phyloP scores from a whole-genome alignment of 2,888 invertebrate species.

The Philonicus albiceps region DNA sequence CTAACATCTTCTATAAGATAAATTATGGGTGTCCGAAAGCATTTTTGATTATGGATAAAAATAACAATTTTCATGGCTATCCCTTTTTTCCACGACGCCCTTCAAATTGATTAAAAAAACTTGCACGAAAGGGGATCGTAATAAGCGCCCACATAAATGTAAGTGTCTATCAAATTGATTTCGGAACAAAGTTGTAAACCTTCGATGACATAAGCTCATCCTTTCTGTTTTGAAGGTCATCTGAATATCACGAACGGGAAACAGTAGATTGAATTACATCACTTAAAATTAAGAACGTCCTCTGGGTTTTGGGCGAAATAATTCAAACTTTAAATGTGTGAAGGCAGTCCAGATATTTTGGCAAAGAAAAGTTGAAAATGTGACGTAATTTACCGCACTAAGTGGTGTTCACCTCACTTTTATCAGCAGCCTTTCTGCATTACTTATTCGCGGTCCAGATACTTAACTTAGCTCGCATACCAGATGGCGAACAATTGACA shows the following conservation, averaged over 20 bases:
- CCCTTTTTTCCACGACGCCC: no score
- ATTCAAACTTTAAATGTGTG: neutral
- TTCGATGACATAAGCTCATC: neutral
- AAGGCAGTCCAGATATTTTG: neutral
- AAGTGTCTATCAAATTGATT: neutral
- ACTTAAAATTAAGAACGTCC: neutral
- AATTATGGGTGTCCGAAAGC: neutral
- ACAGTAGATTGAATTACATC: neutral
- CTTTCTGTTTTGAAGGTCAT: neutral
- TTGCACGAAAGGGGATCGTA: neutral
- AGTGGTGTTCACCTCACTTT: neutral
- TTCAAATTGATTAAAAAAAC: neutral
- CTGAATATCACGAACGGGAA: neutral
- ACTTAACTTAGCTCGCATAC: neutral
- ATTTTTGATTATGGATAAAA: neutral
- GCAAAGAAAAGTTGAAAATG: neutral
- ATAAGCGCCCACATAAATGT: neutral
- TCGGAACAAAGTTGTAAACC: neutral
- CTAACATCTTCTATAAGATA: neutral
- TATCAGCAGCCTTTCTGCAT: neutral
- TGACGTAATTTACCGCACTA: neutral
- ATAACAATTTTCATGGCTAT: neutral
- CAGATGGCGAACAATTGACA: neutral
- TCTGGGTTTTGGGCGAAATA: neutral
- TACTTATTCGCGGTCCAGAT: neutral